Percentiles rank a stretch among this genome's conserved stretches.
These are phyloP conservation scores for Eolophus roseicapilla DNA, from an alignment of 2,113 vertebrate genomes.

Conservation along the genomic window DNA sequence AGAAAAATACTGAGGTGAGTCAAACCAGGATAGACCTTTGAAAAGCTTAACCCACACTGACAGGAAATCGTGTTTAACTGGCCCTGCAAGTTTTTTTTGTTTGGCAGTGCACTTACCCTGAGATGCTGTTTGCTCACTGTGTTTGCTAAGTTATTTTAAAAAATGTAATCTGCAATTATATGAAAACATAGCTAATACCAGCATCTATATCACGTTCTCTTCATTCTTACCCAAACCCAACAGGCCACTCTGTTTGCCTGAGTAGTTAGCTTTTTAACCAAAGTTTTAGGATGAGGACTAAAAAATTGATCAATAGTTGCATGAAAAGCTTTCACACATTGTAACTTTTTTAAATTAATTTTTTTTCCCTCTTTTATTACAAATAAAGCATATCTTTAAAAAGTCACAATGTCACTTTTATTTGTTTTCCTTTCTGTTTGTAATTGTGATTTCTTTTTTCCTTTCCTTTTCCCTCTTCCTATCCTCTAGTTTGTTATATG, in stretches of 20 bases:
- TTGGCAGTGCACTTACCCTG: neutral
- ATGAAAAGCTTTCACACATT: neutral
- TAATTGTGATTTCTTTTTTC: neutral
- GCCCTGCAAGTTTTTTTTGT: neutral
- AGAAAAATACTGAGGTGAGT: neutral
- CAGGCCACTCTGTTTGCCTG: neutral
- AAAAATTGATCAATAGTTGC: neutral
- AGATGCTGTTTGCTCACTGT: neutral
- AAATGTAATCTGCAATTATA: neutral
- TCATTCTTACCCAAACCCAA: neutral
- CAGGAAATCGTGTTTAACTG: neutral
- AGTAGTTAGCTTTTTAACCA: neutral
- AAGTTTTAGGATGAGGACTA: neutral
- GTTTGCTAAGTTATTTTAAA: neutral
- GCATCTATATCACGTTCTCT: neutral
- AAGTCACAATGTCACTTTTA: neutral
- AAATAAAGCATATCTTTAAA: neutral
- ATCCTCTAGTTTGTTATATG: neutral
- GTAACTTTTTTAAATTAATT: neutral
- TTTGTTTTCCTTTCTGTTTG: neutral
- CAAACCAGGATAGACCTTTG: neutral
- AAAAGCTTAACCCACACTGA: neutral
- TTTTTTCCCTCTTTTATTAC: neutral
- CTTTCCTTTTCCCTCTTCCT: neutral
- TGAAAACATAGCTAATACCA: neutral